Percentiles rank a stretch among this genome's conserved stretches.
These are phyloP conservation scores for Zhengitettix transpicula DNA, from an alignment of 2,888 invertebrate genomes.

Conservation along the genomic window DNA sequence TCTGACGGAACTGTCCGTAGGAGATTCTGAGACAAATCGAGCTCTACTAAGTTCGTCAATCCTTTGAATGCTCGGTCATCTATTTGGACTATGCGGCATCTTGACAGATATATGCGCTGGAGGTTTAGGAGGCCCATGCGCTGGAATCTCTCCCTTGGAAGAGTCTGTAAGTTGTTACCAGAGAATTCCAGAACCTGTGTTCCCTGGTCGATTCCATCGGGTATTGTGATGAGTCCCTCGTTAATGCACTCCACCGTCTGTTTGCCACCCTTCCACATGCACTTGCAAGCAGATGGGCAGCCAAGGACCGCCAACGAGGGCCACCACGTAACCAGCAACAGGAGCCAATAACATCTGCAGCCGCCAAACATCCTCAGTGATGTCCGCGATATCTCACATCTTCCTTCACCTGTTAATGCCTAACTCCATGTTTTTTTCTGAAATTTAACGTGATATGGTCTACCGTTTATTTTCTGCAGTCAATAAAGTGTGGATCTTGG, in stretches of 20 bases:
- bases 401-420: too few relatives aligned
- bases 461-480: too few relatives aligned
- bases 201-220: constrained; percentile 61
- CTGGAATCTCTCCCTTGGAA: constrained; percentile 64
- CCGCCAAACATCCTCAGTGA: neutral
- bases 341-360: neutral
- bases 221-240: constrained; percentile 57
- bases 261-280: constrained; percentile 88
- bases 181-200: constrained; percentile 78
- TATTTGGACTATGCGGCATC: constrained; percentile 61
- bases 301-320: constrained; percentile 19
- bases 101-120: constrained; percentile 68
- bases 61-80: constrained; percentile 69
- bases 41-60: constrained; percentile 70
- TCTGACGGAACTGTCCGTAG: constrained; percentile 60
- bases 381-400: neutral
- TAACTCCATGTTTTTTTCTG: too few relatives aligned
- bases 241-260: constrained; percentile 77
- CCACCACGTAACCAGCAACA: neutral
- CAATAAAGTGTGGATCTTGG: too few relatives aligned
- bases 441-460: too few relatives aligned
- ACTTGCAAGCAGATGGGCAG: constrained; percentile 65
- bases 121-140: constrained; percentile 65
- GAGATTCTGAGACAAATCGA: constrained; percentile 71
- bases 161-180: constrained; percentile 62